Evolutionary conservation across 2,888 invertebrate genomes (phyloP).

Genomic region (Lasioglossum villosulum): DNA sequence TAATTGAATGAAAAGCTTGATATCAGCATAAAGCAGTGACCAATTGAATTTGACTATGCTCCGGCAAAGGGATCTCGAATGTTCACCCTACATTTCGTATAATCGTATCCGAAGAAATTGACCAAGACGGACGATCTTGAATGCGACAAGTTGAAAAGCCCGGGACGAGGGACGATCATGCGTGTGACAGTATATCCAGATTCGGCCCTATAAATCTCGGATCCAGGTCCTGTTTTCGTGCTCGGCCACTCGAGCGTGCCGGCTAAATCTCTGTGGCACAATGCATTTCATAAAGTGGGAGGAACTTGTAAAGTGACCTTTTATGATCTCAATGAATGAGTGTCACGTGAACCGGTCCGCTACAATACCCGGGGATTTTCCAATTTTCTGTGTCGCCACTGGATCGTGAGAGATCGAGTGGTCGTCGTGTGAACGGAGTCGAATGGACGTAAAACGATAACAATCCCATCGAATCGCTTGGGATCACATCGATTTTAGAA

Average conservation of each 20-base stretch:
- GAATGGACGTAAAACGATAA: slow-evolving; percentile 59
- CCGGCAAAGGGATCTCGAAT: background rate
- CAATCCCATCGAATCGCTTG: slow-evolving; percentile 38
- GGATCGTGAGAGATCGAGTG: slow-evolving; percentile 55
- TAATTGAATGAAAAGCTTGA: background rate
- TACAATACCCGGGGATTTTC: slow-evolving; percentile 63
- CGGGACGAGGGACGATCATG: slow-evolving; percentile 50
- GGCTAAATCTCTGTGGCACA: slow-evolving; percentile 76
- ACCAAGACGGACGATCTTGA: slow-evolving; percentile 2
- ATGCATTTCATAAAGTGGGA: slow-evolving; percentile 78
- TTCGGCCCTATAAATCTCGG: slow-evolving; percentile 73
- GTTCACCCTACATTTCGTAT: background rate
- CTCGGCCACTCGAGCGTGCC: slow-evolving; percentile 77
- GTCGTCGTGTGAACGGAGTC: slow-evolving; percentile 62
- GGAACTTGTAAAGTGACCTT: slow-evolving; percentile 81
- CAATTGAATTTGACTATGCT: background rate
- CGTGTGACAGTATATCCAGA: slow-evolving; percentile 47
- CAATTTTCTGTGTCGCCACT: slow-evolving; percentile 64
- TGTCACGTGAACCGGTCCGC: slow-evolving; percentile 70
- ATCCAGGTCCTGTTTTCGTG: slow-evolving; percentile 78
- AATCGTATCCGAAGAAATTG: slow-evolving; percentile 14
- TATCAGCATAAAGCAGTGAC: background rate
- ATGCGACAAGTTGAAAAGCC: slow-evolving; percentile 41
- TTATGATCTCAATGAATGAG: slow-evolving; percentile 75
- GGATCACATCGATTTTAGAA: background rate